Percentiles rank a stretch among this genome's conserved stretches.
Evolutionary conservation across 1,140 invertebrate species (phyloP).

Genomic region (Drosophila fuyamai): DNA sequence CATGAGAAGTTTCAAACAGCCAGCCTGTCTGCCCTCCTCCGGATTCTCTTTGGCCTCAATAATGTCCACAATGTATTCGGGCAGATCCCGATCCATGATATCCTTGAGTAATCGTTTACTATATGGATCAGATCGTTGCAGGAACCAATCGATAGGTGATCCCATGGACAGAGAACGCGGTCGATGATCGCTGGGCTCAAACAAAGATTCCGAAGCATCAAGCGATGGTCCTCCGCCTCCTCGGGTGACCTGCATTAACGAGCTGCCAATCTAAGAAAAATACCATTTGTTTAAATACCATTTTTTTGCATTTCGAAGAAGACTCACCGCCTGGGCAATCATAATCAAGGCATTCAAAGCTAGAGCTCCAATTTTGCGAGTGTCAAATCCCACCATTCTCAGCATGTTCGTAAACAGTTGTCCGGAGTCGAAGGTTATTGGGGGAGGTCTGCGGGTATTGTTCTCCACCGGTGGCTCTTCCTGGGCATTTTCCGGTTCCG

Average conservation of each 20-base stretch:
- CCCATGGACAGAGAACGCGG: constrained; percentile 66
- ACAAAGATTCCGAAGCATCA: constrained; percentile 62
- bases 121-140: constrained; percentile 84
- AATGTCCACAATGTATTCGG: constrained; percentile 86
- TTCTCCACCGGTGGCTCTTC: constrained; percentile 52
- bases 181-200: constrained; percentile 60
- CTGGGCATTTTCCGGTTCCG: constrained; percentile 61
- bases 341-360: constrained; percentile 92
- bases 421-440: constrained; percentile 40
- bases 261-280: constrained; percentile 65
- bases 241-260: constrained; percentile 56
- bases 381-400: constrained; percentile 90
- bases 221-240: constrained; percentile 10
- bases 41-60: constrained; percentile 86
- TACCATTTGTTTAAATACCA: neutral
- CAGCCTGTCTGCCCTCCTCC: constrained; percentile 83
- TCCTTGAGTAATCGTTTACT: constrained; percentile 86
- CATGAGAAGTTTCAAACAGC: constrained; percentile 90
- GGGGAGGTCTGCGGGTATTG: constrained; percentile 2
- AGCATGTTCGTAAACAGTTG: constrained; percentile 88
- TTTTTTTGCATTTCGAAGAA: too few relatives aligned
- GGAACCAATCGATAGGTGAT: constrained; percentile 85
- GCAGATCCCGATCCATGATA: constrained; percentile 87
- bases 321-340: constrained; percentile 91
- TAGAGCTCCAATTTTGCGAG: constrained; percentile 90